Evolutionary conservation across 2,888 invertebrate genomes (phyloP).

Genomic region (Agonopterix heracliana): DNA sequence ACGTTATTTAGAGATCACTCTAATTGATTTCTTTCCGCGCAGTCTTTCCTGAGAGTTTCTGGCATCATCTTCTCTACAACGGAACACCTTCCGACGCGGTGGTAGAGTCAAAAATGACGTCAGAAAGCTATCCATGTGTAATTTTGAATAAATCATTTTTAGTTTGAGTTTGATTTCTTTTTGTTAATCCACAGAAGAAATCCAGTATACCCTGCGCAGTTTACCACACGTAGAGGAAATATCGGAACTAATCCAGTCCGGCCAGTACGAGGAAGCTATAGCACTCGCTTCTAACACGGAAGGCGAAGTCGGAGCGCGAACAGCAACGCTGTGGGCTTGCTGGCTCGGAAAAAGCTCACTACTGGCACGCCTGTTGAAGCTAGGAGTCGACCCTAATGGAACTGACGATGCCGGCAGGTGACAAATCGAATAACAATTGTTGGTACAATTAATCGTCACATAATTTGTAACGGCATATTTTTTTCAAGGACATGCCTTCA

Average conservation of each 20-base stretch:
- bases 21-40: too few species aligned
- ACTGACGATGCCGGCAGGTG: constrained; percentile 82
- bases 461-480: not conserved
- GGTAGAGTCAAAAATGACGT: too few species aligned
- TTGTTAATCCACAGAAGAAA: constrained; percentile 42
- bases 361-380: constrained; percentile 67
- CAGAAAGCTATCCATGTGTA: too few species aligned
- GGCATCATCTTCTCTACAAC: too few species aligned
- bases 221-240: constrained; percentile 68
- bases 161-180: too few species aligned
- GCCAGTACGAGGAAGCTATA: constrained; percentile 61
- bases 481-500: constrained; percentile 76
- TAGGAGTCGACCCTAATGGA: constrained; percentile 78
- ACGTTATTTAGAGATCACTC: too few species aligned
- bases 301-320: constrained; percentile 52
- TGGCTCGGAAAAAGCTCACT: constrained; percentile 78
- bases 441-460: not conserved
- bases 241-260: constrained; percentile 50
- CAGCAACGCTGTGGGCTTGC: constrained; percentile 76
- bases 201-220: constrained; percentile 46
- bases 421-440: not conserved
- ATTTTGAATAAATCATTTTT: too few species aligned
- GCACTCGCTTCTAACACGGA: constrained; percentile 34
- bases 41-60: too few species aligned
- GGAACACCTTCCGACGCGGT: too few species aligned